Evolutionary conservation across 1,140 invertebrate species (phyloP), one percentile per base, ranked within the genome.

Genomic region (Eumeta japonica): DNA sequence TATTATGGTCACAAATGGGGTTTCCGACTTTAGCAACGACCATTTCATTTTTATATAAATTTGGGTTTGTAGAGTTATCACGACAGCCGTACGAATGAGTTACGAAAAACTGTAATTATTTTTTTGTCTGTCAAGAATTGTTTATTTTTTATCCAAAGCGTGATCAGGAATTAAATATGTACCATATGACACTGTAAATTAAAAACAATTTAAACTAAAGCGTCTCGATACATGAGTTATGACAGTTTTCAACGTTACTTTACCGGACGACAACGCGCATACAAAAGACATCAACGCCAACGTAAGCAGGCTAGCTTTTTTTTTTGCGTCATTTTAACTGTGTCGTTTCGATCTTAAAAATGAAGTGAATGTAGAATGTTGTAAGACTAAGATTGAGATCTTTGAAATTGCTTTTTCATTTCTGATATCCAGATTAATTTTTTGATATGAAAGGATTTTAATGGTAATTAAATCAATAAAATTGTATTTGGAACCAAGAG

Each of bases 1-100:
- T 71, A 71, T 71, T 71, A 68, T 64, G 48, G 50, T 64, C 60
- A 51, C 55, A 63, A 60, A n/a, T 55, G 58, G 56, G 52, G 55
- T 58, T 65, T 63, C 57, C 60, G 48, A 50, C 44, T 50, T 39
- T 48, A 58, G 47, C 49, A 48, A 54, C n/a, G n/a, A n/a, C n/a
- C n/a, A n/a, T n/a, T n/a, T n/a, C 43, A 37, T 30, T 45, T 58
- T 57, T 55, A 10, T 28, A 48, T 27, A 46, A 42, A 46, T 24
- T 24, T 24, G 20, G 20, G 5, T 24, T 24, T 24, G n/a, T 7
- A 24, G 20, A 24, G 20, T 24, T 24, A 24, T 24, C n/a, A 24
- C n/a, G 20, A 24, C 5, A 5, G n/a, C 20, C 5, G 5, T 24
- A 7, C n/a, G 20, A 7, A n/a, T n/a, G 20, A 24, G n/a, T n/a